These are phyloP conservation scores for Strix uralensis DNA, from an alignment of 2,113 vertebrate genomes.

Conservation along the genomic window DNA sequence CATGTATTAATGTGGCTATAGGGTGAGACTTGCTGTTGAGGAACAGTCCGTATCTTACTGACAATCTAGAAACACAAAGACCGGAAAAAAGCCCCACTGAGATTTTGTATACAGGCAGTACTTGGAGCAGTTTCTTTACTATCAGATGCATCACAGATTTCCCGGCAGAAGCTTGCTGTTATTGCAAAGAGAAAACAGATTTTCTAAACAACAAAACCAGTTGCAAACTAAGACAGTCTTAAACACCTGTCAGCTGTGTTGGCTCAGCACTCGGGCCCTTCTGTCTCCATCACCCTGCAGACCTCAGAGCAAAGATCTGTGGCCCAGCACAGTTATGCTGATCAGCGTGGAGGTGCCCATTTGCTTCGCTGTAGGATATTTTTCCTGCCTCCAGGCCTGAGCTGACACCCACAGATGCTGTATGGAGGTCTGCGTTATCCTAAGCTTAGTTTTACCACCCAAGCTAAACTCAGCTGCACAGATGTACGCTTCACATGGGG, in stretches of 20 bases:
- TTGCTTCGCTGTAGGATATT: rapidly evolving
- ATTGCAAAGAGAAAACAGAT: background rate
- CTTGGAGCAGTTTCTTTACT: background rate
- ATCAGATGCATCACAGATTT: background rate
- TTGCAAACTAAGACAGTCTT: background rate
- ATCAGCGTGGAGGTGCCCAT: rapidly evolving
- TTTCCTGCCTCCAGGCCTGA: background rate
- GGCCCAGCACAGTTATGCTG: background rate
- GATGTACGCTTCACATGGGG: rapidly evolving
- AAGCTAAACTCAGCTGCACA: rapidly evolving
- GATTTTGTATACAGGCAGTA: background rate
- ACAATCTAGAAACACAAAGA: background rate
- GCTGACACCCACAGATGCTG: too few relatives aligned
- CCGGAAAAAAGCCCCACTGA: background rate
- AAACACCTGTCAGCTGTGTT: background rate
- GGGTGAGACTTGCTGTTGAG: background rate
- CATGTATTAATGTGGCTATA: rapidly evolving
- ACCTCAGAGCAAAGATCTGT: background rate
- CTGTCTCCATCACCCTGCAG: rapidly evolving
- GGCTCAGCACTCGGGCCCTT: background rate
- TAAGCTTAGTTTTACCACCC: background rate
- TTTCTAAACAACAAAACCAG: background rate
- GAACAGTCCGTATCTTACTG: background rate
- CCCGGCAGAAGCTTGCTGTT: background rate
- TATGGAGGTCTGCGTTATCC: background rate